These are phyloP conservation scores for Pampusana beccarii DNA, from an alignment of 2,113 vertebrate species.

Conservation along the genomic window DNA sequence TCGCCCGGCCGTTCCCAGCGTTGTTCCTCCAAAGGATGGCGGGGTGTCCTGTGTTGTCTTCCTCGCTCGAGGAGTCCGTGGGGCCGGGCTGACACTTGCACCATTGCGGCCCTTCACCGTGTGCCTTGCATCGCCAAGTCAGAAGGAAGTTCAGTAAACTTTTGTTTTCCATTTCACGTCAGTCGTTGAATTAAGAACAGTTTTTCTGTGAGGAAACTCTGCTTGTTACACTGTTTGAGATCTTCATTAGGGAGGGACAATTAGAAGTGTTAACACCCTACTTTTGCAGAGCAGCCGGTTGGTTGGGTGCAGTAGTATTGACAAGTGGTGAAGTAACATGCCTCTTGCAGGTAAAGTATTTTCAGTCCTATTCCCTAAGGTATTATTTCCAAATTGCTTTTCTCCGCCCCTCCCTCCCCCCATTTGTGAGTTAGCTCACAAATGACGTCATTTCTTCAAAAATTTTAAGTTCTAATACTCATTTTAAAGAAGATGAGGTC, in stretches of 20 bases:
- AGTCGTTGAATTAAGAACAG: neutral
- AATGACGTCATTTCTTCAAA: neutral
- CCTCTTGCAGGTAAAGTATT: neutral
- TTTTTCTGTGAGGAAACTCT: neutral
- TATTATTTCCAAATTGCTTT: neutral
- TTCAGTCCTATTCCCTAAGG: neutral
- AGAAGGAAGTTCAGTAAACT: too few species aligned
- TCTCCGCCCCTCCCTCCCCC: too few species aligned
- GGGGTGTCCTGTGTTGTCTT: accelerated
- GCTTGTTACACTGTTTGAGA: accelerated
- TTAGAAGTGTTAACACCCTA: accelerated
- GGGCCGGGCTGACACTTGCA: accelerated
- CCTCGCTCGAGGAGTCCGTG: accelerated
- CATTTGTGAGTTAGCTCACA: neutral
- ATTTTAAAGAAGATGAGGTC: neutral
- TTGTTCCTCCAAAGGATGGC: accelerated
- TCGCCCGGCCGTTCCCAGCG: accelerated
- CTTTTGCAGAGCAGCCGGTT: accelerated
- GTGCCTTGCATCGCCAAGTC: neutral
- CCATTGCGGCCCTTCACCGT: accelerated
- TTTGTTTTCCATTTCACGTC: neutral
- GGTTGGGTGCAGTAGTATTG: accelerated
- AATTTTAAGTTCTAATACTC: neutral
- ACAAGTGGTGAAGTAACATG: accelerated
- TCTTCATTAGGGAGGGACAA: neutral